These are phyloP conservation scores for Hormaphis cornu DNA, from an alignment of 1,140 invertebrate genomes.

Conservation along the genomic window DNA sequence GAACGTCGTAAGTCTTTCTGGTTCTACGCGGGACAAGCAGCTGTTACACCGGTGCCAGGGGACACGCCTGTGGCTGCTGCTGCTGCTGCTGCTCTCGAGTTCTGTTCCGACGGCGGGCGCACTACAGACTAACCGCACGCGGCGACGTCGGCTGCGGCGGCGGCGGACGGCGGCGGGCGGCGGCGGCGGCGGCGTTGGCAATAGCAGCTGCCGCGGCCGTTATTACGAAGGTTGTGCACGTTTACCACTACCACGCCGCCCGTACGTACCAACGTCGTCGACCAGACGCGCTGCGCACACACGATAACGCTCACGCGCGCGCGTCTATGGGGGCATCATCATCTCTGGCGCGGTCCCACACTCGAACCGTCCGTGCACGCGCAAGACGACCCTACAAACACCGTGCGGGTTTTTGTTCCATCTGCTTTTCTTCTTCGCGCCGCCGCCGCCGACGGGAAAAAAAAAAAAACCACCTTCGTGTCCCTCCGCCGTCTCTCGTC, in stretches of 20 bases:
- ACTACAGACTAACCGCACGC: slow-evolving; percentile 15
- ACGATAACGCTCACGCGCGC: not conserved
- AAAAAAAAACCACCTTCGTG: no score
- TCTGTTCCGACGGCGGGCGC: slow-evolving; percentile 12
- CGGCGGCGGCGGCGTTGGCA: not conserved
- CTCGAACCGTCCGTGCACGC: not conserved
- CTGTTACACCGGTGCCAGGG: not conserved
- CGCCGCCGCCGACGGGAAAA: no score
- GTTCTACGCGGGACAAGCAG: not conserved
- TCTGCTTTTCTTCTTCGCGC: no score
- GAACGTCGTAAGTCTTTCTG: no score
- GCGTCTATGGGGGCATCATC: no score
- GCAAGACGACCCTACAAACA: not conserved
- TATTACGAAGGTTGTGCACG: slow-evolving; percentile 16
- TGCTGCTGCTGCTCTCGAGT: not conserved
- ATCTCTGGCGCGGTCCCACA: not conserved
- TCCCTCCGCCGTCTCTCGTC: no score
- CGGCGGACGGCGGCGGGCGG: not conserved
- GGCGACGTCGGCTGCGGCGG: not conserved
- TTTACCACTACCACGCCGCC: not conserved
- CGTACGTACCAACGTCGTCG: not conserved
- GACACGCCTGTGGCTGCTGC: not conserved
- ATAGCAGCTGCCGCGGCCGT: no score
- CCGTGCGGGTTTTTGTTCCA: no score
- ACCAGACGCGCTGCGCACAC: not conserved